Percentiles rank a stretch among this genome's conserved stretches.
phyloP scores from a whole-genome alignment of 2,888 invertebrate species.

The Sphaerolaimus hirsutus region DNA sequence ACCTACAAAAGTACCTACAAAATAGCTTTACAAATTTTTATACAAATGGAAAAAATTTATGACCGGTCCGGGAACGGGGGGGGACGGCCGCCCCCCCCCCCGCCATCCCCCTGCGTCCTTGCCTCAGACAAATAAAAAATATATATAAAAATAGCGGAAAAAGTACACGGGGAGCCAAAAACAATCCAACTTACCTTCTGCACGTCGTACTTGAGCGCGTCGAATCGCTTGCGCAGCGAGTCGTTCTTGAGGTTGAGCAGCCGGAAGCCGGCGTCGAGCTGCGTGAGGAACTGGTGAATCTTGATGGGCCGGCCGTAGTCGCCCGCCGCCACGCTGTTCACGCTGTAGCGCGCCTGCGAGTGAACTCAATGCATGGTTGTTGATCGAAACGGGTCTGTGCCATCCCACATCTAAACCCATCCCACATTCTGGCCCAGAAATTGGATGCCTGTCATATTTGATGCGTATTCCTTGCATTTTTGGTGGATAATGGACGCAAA shows the following conservation, averaged over 20 bases:
- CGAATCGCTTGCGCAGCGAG: conserved; percentile 48
- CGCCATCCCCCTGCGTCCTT: too few species aligned
- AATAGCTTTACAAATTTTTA: not conserved
- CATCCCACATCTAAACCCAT: too few species aligned
- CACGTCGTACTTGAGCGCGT: conserved; percentile 46
- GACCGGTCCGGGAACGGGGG: too few species aligned
- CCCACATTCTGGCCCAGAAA: too few species aligned
- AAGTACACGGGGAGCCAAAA: too few species aligned
- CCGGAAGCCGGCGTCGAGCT: conserved; percentile 65
- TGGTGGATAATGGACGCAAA: too few species aligned
- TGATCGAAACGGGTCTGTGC: too few species aligned
- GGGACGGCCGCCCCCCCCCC: not conserved
- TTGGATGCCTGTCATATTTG: too few species aligned
- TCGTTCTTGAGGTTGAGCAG: conserved; percentile 72
- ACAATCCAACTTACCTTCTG: conserved; percentile 77
- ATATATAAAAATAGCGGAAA: too few species aligned
- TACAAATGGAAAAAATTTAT: not conserved
- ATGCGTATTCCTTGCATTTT: too few species aligned
- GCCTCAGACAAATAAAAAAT: too few species aligned
- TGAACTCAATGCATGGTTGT: too few species aligned
- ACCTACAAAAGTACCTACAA: not conserved
- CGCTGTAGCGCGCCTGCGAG: conserved; percentile 28
- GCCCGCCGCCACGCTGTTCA: conserved; percentile 37
- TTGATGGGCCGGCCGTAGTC: conserved; percentile 54
- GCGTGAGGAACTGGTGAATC: conserved; percentile 59